Evolutionary conservation across 1,140 invertebrate genomes (phyloP).

Genomic region (Sycophila sp.): DNA sequence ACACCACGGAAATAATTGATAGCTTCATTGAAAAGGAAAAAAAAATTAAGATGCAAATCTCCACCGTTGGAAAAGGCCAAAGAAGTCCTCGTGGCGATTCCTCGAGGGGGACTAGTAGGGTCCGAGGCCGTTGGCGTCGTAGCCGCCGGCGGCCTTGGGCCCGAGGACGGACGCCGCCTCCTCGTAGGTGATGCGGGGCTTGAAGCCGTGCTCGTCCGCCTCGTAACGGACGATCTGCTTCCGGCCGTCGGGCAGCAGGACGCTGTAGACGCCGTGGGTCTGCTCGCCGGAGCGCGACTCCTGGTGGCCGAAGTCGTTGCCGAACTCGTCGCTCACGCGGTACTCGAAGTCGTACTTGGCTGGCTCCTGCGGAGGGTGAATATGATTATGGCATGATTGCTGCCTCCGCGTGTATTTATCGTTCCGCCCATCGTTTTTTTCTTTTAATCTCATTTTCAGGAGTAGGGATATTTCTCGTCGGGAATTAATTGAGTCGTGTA

Average conservation of each 20-base stretch:
- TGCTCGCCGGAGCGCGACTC: conserved; percentile 75
- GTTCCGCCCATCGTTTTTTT: no score
- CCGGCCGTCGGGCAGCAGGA: conserved; percentile 79
- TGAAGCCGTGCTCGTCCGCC: conserved; percentile 80
- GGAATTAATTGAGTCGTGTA: no score
- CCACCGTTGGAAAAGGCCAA: no score
- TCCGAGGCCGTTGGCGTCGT: background rate
- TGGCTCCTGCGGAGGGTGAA: conserved; percentile 62
- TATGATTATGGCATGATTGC: no score
- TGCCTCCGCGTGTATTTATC: no score
- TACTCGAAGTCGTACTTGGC: conserved; percentile 82
- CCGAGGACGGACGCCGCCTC: conserved; percentile 57
- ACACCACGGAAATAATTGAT: no score
- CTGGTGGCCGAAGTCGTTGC: conserved; percentile 79
- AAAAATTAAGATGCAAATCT: no score
- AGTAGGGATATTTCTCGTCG: no score
- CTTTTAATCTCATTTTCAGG: no score
- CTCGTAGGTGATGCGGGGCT: conserved; percentile 79
- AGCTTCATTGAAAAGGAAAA: no score
- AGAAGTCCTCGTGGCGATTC: no score
- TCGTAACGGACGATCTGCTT: conserved; percentile 82
- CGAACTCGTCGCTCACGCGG: conserved; percentile 76
- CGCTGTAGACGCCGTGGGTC: conserved; percentile 77
- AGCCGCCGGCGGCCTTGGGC: background rate
- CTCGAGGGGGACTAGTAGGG: conserved; percentile 23